These are phyloP conservation scores for Volucella inflata DNA, from an alignment of 2,888 invertebrate genomes.

Conservation along the genomic window DNA sequence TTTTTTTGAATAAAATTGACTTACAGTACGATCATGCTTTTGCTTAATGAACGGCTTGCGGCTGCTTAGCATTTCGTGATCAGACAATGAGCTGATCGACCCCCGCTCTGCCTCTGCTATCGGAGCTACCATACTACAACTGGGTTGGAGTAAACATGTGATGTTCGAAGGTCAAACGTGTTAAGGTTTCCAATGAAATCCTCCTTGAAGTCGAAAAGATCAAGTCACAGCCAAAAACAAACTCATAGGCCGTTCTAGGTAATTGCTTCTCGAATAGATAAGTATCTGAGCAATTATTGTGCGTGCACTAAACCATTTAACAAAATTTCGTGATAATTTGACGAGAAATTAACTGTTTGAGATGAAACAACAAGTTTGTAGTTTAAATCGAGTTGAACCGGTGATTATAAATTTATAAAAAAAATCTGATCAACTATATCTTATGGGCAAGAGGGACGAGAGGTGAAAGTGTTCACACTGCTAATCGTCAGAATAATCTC, in stretches of 20 bases:
- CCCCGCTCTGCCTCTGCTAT: background rate
- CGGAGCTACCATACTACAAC: background rate
- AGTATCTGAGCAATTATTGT: background rate
- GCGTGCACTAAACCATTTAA: background rate
- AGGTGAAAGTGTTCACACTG: conserved; percentile 5
- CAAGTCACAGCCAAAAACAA: conserved; percentile 6
- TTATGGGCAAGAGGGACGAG: background rate
- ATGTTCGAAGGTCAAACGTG: conserved; percentile 33
- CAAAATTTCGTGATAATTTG: background rate
- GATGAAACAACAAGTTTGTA: background rate
- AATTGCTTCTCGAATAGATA: conserved; percentile 1
- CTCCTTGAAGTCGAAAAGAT: background rate
- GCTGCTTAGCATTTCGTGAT: conserved; percentile 42
- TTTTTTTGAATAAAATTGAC: conserved; percentile 12
- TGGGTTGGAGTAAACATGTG: conserved; percentile 40
- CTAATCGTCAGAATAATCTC: background rate
- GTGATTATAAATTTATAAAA: conserved; percentile 13
- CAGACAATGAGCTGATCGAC: background rate
- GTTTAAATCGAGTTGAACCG: background rate
- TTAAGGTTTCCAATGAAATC: conserved; percentile 3
- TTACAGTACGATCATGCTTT: background rate
- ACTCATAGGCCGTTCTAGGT: conserved; percentile 5
- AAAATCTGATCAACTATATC: background rate
- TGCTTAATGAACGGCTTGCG: background rate
- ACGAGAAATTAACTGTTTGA: background rate